Percentiles rank a stretch among this genome's conserved stretches.
Evolutionary conservation across 1,140 invertebrate species (phyloP).

Genomic region (Bombus haemorrhoidalis): DNA sequence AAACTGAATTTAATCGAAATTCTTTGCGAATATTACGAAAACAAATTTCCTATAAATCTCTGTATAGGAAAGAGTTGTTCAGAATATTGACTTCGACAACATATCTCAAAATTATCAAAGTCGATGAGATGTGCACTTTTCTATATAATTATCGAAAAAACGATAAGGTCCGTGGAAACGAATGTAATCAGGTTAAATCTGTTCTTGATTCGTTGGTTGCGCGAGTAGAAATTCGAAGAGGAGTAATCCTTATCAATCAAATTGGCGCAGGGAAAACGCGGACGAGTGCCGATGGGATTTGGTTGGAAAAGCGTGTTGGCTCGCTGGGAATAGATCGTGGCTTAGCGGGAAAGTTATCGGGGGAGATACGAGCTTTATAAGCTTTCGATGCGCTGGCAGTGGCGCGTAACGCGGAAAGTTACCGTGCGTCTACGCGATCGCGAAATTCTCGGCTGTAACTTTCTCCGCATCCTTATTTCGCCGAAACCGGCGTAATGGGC

Average conservation of each 20-base stretch:
- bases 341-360: conserved; percentile 5
- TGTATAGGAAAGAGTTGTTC: too few relatives aligned
- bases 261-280: not conserved
- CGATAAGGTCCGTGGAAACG: not conserved
- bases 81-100: too few relatives aligned
- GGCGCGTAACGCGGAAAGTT: conserved; percentile 18
- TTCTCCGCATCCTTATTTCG: conserved; percentile 12
- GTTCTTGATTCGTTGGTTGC: not conserved
- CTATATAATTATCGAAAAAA: not conserved
- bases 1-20: too few relatives aligned
- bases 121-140: too few relatives aligned
- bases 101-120: too few relatives aligned
- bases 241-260: conserved; percentile 46
- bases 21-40: too few relatives aligned
- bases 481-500: conserved; percentile 8
- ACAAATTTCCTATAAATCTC: too few relatives aligned
- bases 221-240: not conserved
- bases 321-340: conserved; percentile 15
- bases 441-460: not conserved
- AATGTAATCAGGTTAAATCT: not conserved
- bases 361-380: conserved; percentile 24
- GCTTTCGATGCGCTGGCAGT: not conserved
- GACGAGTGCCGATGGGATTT: conserved; percentile 13
- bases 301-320: conserved; percentile 9
- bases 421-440: not conserved